Percentiles rank a stretch among this genome's conserved stretches.
Evolutionary conservation across 2,888 invertebrate species (phyloP).

Genomic region (Diploptera punctata): DNA sequence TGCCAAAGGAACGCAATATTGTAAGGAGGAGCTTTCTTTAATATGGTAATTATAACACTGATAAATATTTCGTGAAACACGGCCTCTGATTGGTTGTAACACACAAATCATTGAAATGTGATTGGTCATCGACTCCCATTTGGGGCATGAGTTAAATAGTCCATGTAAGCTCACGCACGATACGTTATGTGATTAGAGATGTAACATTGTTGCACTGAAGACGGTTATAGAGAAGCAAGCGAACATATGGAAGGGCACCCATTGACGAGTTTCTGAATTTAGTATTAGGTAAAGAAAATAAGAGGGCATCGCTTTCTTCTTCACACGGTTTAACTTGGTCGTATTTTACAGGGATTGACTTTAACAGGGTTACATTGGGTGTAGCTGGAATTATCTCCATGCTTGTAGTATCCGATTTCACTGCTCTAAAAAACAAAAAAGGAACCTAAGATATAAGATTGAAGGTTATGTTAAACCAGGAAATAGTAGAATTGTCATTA

Average conservation of each 20-base stretch:
- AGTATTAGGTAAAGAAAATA: neutral
- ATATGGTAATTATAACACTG: no score
- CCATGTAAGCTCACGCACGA: no score
- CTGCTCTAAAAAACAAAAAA: neutral
- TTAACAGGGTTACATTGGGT: neutral
- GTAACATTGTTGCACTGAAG: neutral
- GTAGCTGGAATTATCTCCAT: neutral
- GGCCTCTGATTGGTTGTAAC: no score
- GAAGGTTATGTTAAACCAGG: conserved; percentile 11
- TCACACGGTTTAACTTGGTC: conserved; percentile 3
- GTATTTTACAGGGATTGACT: conserved; percentile 5
- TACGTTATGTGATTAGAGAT: no score
- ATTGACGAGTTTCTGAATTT: conserved; percentile 21
- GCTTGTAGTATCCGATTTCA: conserved; percentile 1
- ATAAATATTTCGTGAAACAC: no score
- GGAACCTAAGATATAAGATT: neutral
- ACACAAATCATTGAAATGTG: no score
- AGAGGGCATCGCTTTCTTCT: neutral
- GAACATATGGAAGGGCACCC: conserved; percentile 1
- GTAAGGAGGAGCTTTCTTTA: no score
- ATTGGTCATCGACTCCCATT: no score
- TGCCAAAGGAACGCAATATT: no score
- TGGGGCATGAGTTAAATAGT: no score
- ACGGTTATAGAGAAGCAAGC: neutral
- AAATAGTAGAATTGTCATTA: neutral